Base-by-base conservation (phyloP, 2,797 vertebrate genomes). In the Eulemur rubriventer region DNA sequence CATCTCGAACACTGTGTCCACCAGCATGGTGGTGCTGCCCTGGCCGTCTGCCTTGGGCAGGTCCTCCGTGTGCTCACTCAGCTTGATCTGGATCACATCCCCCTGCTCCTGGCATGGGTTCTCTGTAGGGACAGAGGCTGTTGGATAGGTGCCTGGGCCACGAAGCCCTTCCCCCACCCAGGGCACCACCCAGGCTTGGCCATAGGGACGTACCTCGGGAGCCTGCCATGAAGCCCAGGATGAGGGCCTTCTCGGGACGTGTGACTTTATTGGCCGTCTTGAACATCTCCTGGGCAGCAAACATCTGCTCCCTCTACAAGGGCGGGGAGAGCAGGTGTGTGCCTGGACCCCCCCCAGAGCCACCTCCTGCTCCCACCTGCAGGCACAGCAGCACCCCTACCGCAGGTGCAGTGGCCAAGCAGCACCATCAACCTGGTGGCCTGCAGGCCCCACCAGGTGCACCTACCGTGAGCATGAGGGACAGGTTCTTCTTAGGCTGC, bases 1-100 rank as follows among this genome's bases (percentile, higher is more conserved):
- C 99, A 99, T 99, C 99, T 99, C 99, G 95, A 99, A 99, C 97
- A 99, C 99, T 0, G 99, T 99, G 98, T 99, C 99, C 96, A 99
- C 99, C 98, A 99, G 98, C 99, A 99, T 99, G 95, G 99, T 99
- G 98, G 99, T 99, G 98, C 99, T 99, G 98, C 99, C 99, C 2
- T 99, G 99, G 98, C 99, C 99, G 48, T 99, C 99, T 0, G 99
- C 99, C 98, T 99, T 99, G 97, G 99, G 99, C 96, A 99, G 98
- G 14, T 99, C 99, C 98, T 99, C 99, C 0, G 99, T 99, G 98
- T 99, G 99, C 95, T 99, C 99, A 95, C 99, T 99, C 75, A 99
- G 99, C 98, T 99, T 99, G 99, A 99, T 99, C 99, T 99, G 99
- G 98, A 99, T 99, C 98, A 99, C 99, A 96, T 99, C 99, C 22